Conservation (phyloP, 2,113 vertebrate genomes). For the Saimiri boliviensis region DNA sequence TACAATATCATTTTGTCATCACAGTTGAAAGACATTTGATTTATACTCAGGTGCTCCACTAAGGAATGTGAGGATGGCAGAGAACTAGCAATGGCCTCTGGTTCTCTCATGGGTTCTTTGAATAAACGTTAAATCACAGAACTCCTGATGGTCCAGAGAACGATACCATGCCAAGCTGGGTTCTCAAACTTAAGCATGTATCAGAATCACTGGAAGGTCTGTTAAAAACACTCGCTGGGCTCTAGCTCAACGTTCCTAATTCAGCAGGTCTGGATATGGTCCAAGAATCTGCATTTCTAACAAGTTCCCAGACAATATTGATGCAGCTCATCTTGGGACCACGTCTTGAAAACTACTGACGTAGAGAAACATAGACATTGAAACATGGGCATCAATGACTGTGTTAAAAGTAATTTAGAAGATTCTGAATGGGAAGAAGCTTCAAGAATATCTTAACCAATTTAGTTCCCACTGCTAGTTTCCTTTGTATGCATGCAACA, state of each 20-base stretch:
- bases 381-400: not conserved
- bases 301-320: too few relatives aligned
- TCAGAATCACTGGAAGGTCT: not conserved
- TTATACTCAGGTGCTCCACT: not conserved
- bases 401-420: not conserved
- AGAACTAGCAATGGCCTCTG: not conserved
- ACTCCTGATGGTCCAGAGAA: not conserved
- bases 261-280: not conserved
- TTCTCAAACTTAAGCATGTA: not conserved
- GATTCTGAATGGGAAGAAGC: not conserved
- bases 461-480: not conserved
- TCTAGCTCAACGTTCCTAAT: not conserved
- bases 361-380: not conserved
- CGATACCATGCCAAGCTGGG: not conserved
- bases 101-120: not conserved
- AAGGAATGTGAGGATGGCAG: not conserved
- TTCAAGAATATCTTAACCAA: not conserved
- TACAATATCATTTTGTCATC: not conserved
- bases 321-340: too few relatives aligned
- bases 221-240: not conserved
- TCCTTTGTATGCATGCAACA: not conserved
- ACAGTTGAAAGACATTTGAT: not conserved
- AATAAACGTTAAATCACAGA: not conserved
- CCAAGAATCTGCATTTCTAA: not conserved
- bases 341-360: too few relatives aligned